phyloP scores from a whole-genome alignment of 2,797 vertebrate species.

The Pelobates cultripes region DNA sequence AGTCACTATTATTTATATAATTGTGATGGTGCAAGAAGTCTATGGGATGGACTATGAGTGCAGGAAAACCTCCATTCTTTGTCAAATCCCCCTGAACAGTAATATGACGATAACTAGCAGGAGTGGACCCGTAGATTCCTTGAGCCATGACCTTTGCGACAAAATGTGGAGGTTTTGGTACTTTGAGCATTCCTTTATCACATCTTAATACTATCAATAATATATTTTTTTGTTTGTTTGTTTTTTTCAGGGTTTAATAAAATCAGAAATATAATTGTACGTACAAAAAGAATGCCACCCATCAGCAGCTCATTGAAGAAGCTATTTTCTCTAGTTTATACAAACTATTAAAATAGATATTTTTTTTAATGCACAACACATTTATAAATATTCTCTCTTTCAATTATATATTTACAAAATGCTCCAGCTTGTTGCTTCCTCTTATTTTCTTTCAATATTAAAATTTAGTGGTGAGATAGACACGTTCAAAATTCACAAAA shows the following conservation, averaged over 20 bases:
- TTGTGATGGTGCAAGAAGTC: no score
- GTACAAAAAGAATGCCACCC: conserved; percentile 12
- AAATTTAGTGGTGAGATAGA: conserved; percentile 3
- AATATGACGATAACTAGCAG: no score
- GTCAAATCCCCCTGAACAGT: no score
- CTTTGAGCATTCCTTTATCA: no score
- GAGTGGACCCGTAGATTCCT: no score
- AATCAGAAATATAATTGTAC: conserved; percentile 17
- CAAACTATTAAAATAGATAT: conserved; percentile 44
- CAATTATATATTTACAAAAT: conserved; percentile 39
- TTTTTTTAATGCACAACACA: conserved; percentile 39
- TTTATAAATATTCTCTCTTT: conserved; percentile 48
- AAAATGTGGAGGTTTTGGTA: no score
- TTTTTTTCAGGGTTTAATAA: conserved; percentile 13
- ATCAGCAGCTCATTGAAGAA: conserved; percentile 3
- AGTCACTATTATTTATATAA: no score
- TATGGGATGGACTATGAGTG: no score
- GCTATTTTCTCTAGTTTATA: conserved; percentile 34
- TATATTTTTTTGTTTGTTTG: no score
- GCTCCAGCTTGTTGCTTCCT: neutral
- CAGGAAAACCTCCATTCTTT: no score
- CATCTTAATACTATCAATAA: neutral
- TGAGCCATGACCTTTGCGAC: no score
- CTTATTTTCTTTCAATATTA: neutral
- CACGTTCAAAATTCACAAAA: neutral